Base-by-base conservation (phyloP, 2,888 invertebrate genomes). In the Brassicogethes aeneus region DNA sequence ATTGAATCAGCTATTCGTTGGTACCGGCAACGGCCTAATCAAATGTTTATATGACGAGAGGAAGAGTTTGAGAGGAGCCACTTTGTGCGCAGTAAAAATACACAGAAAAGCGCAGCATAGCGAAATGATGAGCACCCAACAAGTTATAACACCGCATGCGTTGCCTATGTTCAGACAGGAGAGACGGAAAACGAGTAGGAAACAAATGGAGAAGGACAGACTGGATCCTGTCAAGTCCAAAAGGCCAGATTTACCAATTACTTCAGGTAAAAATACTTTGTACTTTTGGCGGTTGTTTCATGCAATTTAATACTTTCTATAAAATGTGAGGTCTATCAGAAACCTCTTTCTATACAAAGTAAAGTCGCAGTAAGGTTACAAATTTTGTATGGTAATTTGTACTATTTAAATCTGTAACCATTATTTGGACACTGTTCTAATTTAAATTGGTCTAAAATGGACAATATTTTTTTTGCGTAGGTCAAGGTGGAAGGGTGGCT, bases 131-230 rank as follows among this genome's bases (percentile, higher is more conserved):
- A 85, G 90, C 37, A 83, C 87, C 0, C 88, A 92, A 51, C 91
- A 95, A 61, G 91, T 97, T 32, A 92, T 99, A 7, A 95, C 97
- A 0, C 97, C 95, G 0, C 92, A 96, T 62, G 92, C 97, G 0
- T 68, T 99, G 42, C 97, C 97, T 0, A 72, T 99, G 67, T 99
- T 97, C 70, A 77, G 94, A 17, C 90, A 93, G 62, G 93, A 93
- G 48, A 80, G 91, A 52, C 80, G 93, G 0, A 81, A 91, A 48
- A 90, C 91, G 0, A 85, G 87, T 17, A 80, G 88, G 50, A 93
- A 93, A 59, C 86, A 85, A 58, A 82, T 91, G 77, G 93, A 94
- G 59, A 93, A 92, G 54, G 91, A 92, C 43, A 72, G 95, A 12
- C 68, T 91, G 56, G 90, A 91, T 66, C 90, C 91, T 0, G 74